Percentiles rank a stretch among this genome's conserved stretches.
phyloP scores from a whole-genome alignment of 2,888 invertebrate genomes.

The Synanthedon myopaeformis region DNA sequence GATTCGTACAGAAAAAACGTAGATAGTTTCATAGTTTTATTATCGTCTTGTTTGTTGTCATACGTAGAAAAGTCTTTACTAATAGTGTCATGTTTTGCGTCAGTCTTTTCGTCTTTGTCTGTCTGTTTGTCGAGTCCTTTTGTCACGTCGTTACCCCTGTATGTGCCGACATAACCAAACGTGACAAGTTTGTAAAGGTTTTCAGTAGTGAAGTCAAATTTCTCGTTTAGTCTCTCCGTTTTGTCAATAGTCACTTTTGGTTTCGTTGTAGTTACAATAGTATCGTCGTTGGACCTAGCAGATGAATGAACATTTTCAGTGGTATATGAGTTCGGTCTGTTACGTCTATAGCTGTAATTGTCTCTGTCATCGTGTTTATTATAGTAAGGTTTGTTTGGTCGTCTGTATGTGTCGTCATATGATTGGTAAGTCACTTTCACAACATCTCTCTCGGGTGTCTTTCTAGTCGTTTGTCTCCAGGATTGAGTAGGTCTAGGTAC shows the following conservation, averaged over 20 bases:
- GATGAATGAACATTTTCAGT: conserved; percentile 38
- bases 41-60: conserved; percentile 19
- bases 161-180: conserved; percentile 62
- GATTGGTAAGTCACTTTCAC: conserved; percentile 63
- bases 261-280: conserved; percentile 11
- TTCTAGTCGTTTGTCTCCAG: conserved; percentile 51
- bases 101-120: conserved; percentile 12
- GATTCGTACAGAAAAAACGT: conserved; percentile 56
- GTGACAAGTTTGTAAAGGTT: conserved; percentile 58
- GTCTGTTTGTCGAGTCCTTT: conserved; percentile 11
- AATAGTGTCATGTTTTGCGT: conserved; percentile 22
- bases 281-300: conserved; percentile 48
- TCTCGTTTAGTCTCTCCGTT: conserved; percentile 14
- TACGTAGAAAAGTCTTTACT: conserved; percentile 52
- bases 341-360: conserved; percentile 33
- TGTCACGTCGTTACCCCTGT: conserved; percentile 32
- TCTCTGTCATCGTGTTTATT: conserved; percentile 30
- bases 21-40: conserved; percentile 37
- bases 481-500: conserved; percentile 64
- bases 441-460: conserved; percentile 44
- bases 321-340: conserved; percentile 28
- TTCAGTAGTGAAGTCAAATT: conserved; percentile 35
- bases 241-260: conserved; percentile 19
- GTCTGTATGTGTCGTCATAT: conserved; percentile 57
- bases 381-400: conserved; percentile 15